Evolutionary conservation across 2,113 vertebrate genomes (phyloP), one percentile per base, ranked within the genome.

Genomic region (Peromyscus polionotus): DNA sequence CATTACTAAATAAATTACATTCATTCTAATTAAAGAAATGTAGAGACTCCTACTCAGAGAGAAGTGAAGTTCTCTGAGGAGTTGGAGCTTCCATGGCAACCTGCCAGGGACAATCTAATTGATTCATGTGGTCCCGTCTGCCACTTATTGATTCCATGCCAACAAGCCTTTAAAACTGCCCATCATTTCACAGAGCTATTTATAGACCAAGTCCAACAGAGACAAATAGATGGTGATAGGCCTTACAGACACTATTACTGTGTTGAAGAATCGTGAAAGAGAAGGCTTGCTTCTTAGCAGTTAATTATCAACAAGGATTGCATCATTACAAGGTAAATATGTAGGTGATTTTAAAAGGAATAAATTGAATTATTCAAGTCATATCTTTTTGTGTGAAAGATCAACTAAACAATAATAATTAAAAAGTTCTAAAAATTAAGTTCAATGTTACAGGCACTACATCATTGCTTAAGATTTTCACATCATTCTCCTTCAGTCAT

Each of bases 11-110:
- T 95, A 98, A 31, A 83, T 77, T 97, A 97, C 95, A 98, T 98
- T 97, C 95, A 86, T 98, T 98, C 98, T 98, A 98, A 98, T 98
- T 98, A 98, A 97, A 97, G 97, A 88, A 72, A 93, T 9, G 0
- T 42, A 80, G 93, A 94, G 91, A 96, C 95, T 95, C 87, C 93
- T 96, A 92, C 2, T 5, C 22, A 63, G 96, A 39, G 81, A 95
- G 54, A 95, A 88, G 77, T 0, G n/a, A 96, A 91, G 59, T 94
- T 94, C 20, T 87, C n/a, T 19, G 90, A 97, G 86, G 95, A 96
- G 93, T 97, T 95, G 95, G 97, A 95, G 98, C 97, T 98, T 98
- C 98, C 98, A 99, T 98, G 98, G 98, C 98, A 99, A 99, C 99
- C 95, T 75, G 6, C 90, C 87, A 96, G 97, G 65, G 96, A 98